Conservation (phyloP, 2,888 invertebrate genomes). For the Electrophaes corylata region DNA sequence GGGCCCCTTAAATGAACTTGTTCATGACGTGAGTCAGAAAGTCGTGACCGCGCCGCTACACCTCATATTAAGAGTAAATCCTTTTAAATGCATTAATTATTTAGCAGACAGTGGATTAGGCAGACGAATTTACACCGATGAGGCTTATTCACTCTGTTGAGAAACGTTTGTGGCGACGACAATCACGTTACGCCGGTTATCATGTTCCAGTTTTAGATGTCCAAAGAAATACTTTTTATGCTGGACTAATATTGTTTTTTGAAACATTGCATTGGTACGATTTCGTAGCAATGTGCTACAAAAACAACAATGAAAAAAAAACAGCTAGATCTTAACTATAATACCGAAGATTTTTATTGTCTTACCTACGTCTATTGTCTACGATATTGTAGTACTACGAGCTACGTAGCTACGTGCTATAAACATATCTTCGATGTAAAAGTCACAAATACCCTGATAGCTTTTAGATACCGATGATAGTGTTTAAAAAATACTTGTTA, state of each 20-base stretch:
- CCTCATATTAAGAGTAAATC: constrained; percentile 82
- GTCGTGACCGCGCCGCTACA: constrained; percentile 78
- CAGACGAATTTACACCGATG: constrained; percentile 51
- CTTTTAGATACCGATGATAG: too few species aligned
- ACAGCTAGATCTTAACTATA: too few species aligned
- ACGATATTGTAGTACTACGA: too few species aligned
- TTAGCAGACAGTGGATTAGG: constrained; percentile 73
- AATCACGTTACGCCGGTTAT: too few species aligned
- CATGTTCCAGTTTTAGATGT: too few species aligned
- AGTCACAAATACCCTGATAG: too few species aligned
- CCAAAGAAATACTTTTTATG: too few species aligned
- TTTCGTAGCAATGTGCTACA: constrained; percentile 12
- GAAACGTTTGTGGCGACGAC: too few species aligned
- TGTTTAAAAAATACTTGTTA: too few species aligned
- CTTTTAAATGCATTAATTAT: constrained; percentile 83
- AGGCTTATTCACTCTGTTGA: constrained; percentile 10
- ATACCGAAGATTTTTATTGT: too few species aligned
- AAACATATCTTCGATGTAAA: neutral
- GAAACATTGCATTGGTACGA: constrained; percentile 8
- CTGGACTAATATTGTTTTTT: neutral
- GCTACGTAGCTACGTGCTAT: neutral
- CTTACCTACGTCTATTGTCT: too few species aligned
- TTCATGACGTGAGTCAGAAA: constrained; percentile 57
- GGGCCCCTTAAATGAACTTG: constrained; percentile 62
- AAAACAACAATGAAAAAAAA: neutral